These are phyloP conservation scores for Drosophila mayaguana DNA, from an alignment of 2,888 invertebrate species.

Conservation along the genomic window DNA sequence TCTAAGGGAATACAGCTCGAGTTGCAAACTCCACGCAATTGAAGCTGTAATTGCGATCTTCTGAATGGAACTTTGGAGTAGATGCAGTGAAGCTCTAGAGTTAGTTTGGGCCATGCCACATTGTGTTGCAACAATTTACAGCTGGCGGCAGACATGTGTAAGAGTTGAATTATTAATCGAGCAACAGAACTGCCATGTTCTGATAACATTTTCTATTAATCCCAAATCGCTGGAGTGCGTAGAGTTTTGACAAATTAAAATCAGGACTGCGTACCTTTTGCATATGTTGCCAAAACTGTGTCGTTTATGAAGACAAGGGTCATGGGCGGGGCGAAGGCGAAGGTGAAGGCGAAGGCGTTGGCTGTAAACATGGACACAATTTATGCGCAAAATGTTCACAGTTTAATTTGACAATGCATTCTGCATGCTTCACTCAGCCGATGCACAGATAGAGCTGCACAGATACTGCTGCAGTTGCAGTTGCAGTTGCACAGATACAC, in stretches of 20 bases:
- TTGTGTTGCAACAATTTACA: background rate
- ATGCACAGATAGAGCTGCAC: constrained; percentile 24
- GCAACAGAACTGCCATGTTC: constrained; percentile 3
- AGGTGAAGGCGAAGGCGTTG: background rate
- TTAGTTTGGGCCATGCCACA: background rate
- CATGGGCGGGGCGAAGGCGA: constrained; percentile 1
- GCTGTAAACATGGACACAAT: constrained; percentile 28
- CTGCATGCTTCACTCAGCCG: constrained; percentile 35
- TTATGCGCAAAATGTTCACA: constrained; percentile 47
- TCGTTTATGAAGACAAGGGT: background rate
- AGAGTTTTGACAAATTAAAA: constrained; percentile 12
- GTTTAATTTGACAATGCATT: constrained; percentile 64
- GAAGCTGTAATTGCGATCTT: background rate
- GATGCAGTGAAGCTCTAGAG: background rate
- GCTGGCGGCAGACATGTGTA: background rate
- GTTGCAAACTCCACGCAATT: background rate
- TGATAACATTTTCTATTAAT: constrained; percentile 11
- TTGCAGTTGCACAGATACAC: constrained; percentile 20
- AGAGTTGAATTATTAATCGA: background rate
- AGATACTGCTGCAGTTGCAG: constrained; percentile 11
- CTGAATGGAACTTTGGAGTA: background rate
- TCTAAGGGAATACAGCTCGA: background rate
- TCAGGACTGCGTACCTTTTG: constrained; percentile 14
- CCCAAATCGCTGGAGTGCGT: constrained; percentile 1
- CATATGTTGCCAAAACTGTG: background rate